Evolutionary conservation across 2,888 invertebrate species (phyloP).

Genomic region (Linnaemya vulpina): DNA sequence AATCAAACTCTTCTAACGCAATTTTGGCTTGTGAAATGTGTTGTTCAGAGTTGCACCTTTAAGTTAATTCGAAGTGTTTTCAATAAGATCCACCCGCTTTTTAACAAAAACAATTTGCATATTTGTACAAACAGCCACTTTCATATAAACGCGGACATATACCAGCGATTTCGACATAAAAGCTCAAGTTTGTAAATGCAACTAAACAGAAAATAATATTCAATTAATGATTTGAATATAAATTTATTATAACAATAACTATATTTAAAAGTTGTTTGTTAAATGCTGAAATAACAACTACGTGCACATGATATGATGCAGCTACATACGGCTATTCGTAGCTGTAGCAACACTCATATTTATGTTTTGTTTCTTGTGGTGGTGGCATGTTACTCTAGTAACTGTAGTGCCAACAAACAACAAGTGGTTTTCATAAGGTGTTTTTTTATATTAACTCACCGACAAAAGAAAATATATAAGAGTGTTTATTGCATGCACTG

Average conservation of each 20-base stretch:
- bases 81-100: slow-evolving; percentile 47
- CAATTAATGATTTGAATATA: slow-evolving; percentile 81
- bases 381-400: slow-evolving; percentile 49
- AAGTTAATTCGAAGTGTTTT: slow-evolving; percentile 35
- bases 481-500: slow-evolving; percentile 43
- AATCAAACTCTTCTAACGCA: too few species aligned
- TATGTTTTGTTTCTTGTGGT: not conserved
- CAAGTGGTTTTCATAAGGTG: slow-evolving; percentile 36
- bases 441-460: slow-evolving; percentile 7
- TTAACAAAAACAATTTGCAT: slow-evolving; percentile 29
- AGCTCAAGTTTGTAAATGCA: slow-evolving; percentile 57
- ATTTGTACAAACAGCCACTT: not conserved
- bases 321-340: not conserved
- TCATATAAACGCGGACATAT: not conserved
- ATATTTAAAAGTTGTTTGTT: slow-evolving; percentile 17
- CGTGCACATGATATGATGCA: slow-evolving; percentile 9
- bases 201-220: slow-evolving; percentile 79
- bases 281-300: slow-evolving; percentile 15
- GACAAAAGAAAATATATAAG: slow-evolving; percentile 24
- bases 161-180: not conserved
- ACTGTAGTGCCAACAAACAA: slow-evolving; percentile 28
- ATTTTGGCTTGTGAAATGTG: too few species aligned
- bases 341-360: not conserved
- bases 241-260: slow-evolving; percentile 75
- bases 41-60: too few species aligned